Percentiles rank a stretch among this genome's conserved stretches.
These are phyloP conservation scores for Catharus minimus DNA, from an alignment of 2,113 vertebrate genomes.

Conservation along the genomic window DNA sequence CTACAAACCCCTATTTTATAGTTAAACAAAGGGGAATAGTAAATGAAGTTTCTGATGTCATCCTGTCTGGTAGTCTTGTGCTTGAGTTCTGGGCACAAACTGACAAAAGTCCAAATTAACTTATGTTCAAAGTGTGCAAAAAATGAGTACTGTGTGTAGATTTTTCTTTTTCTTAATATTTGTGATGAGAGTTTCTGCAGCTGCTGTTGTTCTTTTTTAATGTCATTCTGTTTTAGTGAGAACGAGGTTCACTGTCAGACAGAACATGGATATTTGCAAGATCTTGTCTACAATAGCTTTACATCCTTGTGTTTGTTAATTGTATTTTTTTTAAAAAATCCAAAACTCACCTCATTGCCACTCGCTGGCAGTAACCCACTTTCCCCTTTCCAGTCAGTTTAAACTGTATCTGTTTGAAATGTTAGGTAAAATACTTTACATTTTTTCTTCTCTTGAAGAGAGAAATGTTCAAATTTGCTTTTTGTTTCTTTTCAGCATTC, in stretches of 20 bases:
- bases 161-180: not conserved
- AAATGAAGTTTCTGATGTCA: not conserved
- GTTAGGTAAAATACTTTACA: not conserved
- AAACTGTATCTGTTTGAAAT: not conserved
- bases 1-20: not conserved
- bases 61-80: not conserved
- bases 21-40: not conserved
- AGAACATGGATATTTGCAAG: not conserved
- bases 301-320: not conserved
- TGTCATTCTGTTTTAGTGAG: not conserved
- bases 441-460: not conserved
- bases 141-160: not conserved
- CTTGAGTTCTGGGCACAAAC: not conserved
- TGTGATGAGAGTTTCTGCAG: not conserved
- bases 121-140: not conserved
- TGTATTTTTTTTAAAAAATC: not conserved
- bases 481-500: conserved; percentile 22
- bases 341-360: not conserved
- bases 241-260: not conserved
- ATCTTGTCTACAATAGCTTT: not conserved
- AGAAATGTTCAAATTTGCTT: not conserved
- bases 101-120: not conserved
- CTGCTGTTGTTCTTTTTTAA: not conserved
- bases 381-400: not conserved
- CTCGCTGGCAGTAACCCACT: not conserved